Percentiles rank a stretch among this genome's conserved stretches.
Conservation (phyloP, 2,113 vertebrate species). For the Daubentonia madagascariensis region DNA sequence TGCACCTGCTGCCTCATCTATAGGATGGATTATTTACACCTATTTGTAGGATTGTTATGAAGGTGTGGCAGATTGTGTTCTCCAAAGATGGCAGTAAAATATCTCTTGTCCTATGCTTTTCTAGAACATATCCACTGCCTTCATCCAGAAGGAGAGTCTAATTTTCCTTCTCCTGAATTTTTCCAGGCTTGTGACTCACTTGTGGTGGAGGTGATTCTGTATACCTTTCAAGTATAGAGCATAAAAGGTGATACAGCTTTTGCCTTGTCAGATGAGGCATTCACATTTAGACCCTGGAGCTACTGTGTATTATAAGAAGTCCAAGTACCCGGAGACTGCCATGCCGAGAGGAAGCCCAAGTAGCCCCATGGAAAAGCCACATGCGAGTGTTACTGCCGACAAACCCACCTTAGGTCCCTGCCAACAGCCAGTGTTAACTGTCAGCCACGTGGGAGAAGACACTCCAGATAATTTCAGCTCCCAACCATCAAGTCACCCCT, state of each 20-base stretch:
- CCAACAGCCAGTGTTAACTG: background rate
- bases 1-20: background rate
- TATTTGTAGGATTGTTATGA: background rate
- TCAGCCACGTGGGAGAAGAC: background rate
- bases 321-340: background rate
- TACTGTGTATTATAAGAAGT: background rate
- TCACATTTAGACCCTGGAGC: background rate
- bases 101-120: background rate
- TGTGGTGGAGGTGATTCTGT: background rate
- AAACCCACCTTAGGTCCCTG: background rate
- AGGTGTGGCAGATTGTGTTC: background rate
- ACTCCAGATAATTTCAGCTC: background rate
- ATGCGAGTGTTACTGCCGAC: rapidly evolving
- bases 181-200: background rate
- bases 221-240: background rate
- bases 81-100: background rate
- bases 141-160: background rate
- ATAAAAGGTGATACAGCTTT: rapidly evolving
- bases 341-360: background rate
- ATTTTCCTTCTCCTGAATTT: background rate
- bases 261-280: no score
- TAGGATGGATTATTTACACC: background rate
- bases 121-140: background rate
- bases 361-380: background rate
- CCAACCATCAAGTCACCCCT: no score